phyloP scores from a whole-genome alignment of 2,888 invertebrate genomes.

The Hirtodrosophila confusa region DNA sequence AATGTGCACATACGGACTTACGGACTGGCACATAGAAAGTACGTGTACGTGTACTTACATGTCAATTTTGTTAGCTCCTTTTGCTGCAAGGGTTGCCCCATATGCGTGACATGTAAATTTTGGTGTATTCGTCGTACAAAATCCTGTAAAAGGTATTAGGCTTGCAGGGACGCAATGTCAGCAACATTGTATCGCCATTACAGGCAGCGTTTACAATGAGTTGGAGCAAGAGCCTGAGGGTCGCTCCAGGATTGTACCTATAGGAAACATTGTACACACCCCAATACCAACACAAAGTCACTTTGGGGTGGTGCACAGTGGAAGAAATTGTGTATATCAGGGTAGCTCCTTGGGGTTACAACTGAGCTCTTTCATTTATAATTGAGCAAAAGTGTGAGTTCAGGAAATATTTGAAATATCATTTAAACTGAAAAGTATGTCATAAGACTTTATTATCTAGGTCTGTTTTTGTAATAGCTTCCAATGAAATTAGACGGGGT shows the following conservation, averaged over 20 bases:
- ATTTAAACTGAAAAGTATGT: too few relatives aligned
- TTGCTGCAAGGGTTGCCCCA: constrained; percentile 64
- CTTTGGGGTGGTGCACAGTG: constrained; percentile 23
- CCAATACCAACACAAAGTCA: not conserved
- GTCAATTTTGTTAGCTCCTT: not conserved
- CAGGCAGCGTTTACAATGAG: constrained; percentile 31
- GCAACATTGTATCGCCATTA: constrained; percentile 42
- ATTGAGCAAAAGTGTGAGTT: too few relatives aligned
- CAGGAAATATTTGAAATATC: too few relatives aligned
- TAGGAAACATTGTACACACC: not conserved
- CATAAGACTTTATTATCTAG: too few relatives aligned
- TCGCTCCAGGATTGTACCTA: constrained; percentile 7
- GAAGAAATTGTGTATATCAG: not conserved
- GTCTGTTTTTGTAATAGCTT: too few relatives aligned
- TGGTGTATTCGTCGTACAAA: constrained; percentile 75
- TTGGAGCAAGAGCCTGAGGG: constrained; percentile 24
- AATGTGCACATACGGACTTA: constrained; percentile 20
- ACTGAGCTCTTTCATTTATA: too few relatives aligned
- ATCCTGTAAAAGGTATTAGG: constrained; percentile 82
- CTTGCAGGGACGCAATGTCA: constrained; percentile 54
- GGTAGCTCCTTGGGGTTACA: not conserved
- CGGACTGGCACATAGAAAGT: not conserved
- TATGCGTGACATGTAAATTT: constrained; percentile 65
- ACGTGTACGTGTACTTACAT: not conserved
- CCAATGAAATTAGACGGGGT: too few relatives aligned